Evolutionary conservation across 2,113 vertebrate genomes (phyloP).

Genomic region (Dromiciops gliroides): DNA sequence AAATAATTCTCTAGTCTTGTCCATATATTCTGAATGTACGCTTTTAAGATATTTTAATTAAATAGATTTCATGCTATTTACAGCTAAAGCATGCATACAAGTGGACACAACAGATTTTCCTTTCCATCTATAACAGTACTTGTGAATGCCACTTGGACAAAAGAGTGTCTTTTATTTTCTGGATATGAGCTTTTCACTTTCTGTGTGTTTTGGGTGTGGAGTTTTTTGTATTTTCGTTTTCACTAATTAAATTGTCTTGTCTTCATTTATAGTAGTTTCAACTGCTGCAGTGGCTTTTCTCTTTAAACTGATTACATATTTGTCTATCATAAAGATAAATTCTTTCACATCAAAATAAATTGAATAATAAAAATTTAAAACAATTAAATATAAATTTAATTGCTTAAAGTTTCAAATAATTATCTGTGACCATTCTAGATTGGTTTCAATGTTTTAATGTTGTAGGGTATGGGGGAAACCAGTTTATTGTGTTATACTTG

Average conservation of each 20-base stretch:
- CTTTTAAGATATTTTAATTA: not conserved
- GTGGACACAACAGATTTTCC: not conserved
- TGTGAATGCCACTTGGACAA: not conserved
- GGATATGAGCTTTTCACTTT: not conserved
- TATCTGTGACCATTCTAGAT: not conserved
- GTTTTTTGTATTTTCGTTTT: not conserved
- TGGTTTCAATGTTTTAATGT: not conserved
- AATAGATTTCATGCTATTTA: not conserved
- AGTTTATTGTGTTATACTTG: not conserved
- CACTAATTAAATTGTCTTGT: not conserved
- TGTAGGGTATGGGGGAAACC: not conserved
- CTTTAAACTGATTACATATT: not conserved
- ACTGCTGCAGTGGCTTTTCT: too few relatives aligned
- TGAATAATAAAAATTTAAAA: not conserved
- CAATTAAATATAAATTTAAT: not conserved
- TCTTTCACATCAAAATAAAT: not conserved
- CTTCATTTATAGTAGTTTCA: not conserved
- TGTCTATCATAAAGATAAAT: not conserved
- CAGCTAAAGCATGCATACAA: not conserved
- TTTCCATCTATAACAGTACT: not conserved
- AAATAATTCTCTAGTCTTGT: not conserved
- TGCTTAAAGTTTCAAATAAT: not conserved
- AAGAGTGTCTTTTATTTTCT: not conserved
- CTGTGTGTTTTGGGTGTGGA: too few relatives aligned
- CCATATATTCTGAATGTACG: not conserved